These are phyloP conservation scores for Cyrtonyx montezumae DNA, from an alignment of 2,113 vertebrate species.

Conservation along the genomic window DNA sequence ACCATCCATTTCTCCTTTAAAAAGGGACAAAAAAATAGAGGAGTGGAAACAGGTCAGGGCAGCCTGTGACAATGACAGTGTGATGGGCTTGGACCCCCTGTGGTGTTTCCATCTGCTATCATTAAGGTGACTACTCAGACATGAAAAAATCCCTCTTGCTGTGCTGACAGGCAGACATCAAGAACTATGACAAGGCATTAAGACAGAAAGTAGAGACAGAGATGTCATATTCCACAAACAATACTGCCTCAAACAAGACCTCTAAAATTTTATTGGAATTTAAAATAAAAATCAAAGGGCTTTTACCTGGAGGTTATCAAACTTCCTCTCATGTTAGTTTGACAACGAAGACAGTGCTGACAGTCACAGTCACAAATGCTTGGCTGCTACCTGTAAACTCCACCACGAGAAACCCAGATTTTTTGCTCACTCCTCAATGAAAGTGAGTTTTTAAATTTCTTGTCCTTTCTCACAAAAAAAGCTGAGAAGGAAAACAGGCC, in stretches of 20 bases:
- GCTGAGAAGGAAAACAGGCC: conserved; percentile 34
- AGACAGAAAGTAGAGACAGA: conserved; percentile 78
- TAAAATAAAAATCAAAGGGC: conserved; percentile 59
- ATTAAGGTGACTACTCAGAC: conserved; percentile 95
- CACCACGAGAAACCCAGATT: conserved; percentile 62
- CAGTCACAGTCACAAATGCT: conserved; percentile 5
- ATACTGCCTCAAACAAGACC: conserved; percentile 68
- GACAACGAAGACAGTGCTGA: conserved; percentile 6
- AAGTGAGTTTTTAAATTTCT: conserved; percentile 47
- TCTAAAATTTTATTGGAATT: conserved; percentile 75
- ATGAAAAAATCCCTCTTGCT: conserved; percentile 90
- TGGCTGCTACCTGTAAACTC: conserved; percentile 70
- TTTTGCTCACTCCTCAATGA: conserved; percentile 48
- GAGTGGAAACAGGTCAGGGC: conserved; percentile 88
- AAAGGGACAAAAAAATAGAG: conserved; percentile 84
- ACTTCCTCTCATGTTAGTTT: conserved; percentile 32
- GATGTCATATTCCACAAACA: conserved; percentile 79
- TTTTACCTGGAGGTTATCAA: conserved; percentile 67
- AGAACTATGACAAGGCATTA: conserved; percentile 88
- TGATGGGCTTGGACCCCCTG: conserved; percentile 86
- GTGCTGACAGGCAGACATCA: conserved; percentile 91
- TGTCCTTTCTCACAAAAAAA: conserved; percentile 56
- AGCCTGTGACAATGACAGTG: conserved; percentile 86
- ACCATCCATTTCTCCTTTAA: conserved; percentile 88
- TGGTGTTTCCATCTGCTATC: conserved; percentile 92